Percentiles rank a stretch among this genome's conserved stretches.
phyloP scores from a whole-genome alignment of 2,888 invertebrate genomes.

The Ectemnius continuus region DNA sequence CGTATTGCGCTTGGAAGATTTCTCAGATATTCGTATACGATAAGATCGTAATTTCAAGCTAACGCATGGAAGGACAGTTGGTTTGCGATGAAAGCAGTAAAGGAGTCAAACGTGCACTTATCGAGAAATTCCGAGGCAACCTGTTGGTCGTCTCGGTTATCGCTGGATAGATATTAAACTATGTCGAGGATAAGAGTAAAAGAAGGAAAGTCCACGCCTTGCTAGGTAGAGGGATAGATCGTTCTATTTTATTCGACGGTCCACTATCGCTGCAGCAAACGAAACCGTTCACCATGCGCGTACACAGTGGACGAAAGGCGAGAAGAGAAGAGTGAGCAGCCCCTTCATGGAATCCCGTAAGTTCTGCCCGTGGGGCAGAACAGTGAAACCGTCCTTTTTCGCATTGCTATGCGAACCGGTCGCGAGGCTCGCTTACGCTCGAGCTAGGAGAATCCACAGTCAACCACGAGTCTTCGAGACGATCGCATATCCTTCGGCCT shows the following conservation, averaged over 20 bases:
- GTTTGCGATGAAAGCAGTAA: too few relatives aligned
- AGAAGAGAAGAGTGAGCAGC: constrained; percentile 32
- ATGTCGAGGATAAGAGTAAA: constrained; percentile 3
- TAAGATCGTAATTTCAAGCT: too few relatives aligned
- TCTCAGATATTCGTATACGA: too few relatives aligned
- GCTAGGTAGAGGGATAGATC: constrained; percentile 6
- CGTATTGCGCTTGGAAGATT: too few relatives aligned
- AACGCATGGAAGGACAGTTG: too few relatives aligned
- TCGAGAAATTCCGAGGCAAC: too few relatives aligned
- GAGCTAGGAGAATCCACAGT: constrained; percentile 52
- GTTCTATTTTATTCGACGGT: constrained; percentile 15
- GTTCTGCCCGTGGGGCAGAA: constrained; percentile 41
- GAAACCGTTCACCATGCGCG: constrained; percentile 4
- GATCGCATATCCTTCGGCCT: constrained; percentile 42
- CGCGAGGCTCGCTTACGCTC: constrained; percentile 38
- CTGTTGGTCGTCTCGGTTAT: too few relatives aligned
- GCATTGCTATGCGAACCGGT: constrained; percentile 43
- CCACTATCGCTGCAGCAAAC: constrained; percentile 10
- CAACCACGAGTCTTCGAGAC: constrained; percentile 51
- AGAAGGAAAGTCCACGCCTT: constrained; percentile 13
- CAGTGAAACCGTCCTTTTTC: constrained; percentile 61
- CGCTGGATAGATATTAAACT: not conserved
- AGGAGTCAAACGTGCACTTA: too few relatives aligned
- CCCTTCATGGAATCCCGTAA: constrained; percentile 53
- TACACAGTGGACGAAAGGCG: not conserved